Evolutionary conservation across 2,888 invertebrate species (phyloP).

Genomic region (Spilosoma lubricipeda): DNA sequence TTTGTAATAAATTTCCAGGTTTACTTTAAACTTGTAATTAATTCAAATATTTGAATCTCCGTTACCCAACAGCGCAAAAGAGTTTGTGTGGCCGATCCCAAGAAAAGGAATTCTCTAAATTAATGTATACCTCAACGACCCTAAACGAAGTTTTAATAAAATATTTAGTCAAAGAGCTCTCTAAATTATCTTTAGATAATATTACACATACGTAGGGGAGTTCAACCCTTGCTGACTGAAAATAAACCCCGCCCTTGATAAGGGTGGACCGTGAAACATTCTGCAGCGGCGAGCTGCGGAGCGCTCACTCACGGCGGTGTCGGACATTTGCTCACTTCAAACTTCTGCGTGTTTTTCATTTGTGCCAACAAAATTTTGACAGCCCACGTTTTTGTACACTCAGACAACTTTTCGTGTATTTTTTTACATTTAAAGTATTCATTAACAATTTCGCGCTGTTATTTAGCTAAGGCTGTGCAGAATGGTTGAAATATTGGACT

Average conservation of each 20-base stretch:
- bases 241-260: constrained; percentile 8
- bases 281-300: not conserved
- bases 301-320: not conserved
- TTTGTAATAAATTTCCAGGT: too few relatives aligned
- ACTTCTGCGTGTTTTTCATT: constrained; percentile 13
- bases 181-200: constrained; percentile 2
- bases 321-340: not conserved
- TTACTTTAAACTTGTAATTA: not conserved
- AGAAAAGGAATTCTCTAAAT: not conserved
- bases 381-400: not conserved
- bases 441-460: too few relatives aligned
- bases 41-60: not conserved
- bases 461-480: too few relatives aligned
- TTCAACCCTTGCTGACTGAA: constrained; percentile 3
- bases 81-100: not conserved
- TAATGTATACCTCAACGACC: not conserved
- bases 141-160: constrained; percentile 7
- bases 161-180: constrained; percentile 8
- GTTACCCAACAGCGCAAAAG: not conserved
- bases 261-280: constrained; percentile 12
- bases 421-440: not conserved
- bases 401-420: not conserved
- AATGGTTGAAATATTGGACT: too few relatives aligned
- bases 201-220: constrained; percentile 1
- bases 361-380: constrained; percentile 4